These are phyloP conservation scores for Psilanteris sp. DNA, from an alignment of 1,140 invertebrate species.

Conservation along the genomic window DNA sequence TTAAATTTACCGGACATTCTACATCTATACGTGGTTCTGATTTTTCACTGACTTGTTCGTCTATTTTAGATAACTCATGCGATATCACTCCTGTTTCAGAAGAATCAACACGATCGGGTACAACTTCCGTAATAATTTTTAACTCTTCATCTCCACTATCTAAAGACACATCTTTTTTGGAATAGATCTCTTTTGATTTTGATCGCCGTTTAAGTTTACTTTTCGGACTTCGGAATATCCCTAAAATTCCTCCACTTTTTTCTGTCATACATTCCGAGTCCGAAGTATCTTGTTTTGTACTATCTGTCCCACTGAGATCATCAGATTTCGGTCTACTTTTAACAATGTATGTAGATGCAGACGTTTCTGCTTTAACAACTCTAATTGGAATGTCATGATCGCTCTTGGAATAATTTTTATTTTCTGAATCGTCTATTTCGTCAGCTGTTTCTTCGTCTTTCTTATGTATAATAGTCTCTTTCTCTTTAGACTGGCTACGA, in stretches of 20 bases:
- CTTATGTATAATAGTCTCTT: background rate
- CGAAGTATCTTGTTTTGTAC: slow-evolving; percentile 46
- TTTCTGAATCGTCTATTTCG: background rate
- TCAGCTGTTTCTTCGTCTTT: background rate
- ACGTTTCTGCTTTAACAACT: slow-evolving; percentile 9
- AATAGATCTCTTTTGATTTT: slow-evolving; percentile 67
- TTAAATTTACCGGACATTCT: background rate
- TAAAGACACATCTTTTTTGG: slow-evolving; percentile 70
- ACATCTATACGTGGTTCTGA: background rate
- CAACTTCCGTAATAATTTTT: too few species aligned
- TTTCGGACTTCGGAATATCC: slow-evolving; percentile 75
- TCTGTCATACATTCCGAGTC: slow-evolving; percentile 59
- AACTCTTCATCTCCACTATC: slow-evolving; percentile 74
- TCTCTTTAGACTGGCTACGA: slow-evolving; percentile 69
- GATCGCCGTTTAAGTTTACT: slow-evolving; percentile 68
- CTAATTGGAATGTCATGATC: slow-evolving; percentile 11
- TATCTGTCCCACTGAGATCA: slow-evolving; percentile 31
- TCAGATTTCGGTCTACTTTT: slow-evolving; percentile 25
- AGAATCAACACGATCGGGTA: too few species aligned
- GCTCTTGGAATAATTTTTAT: background rate
- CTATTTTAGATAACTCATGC: slow-evolving; percentile 20
- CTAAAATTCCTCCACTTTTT: slow-evolving; percentile 70
- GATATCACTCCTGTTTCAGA: too few species aligned
- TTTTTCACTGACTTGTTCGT: slow-evolving; percentile 18
- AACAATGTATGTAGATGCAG: too few species aligned